Percentiles rank a stretch among this genome's conserved stretches.
Conservation (phyloP, 1,140 invertebrate genomes). For the Cecropterus lyciades region DNA sequence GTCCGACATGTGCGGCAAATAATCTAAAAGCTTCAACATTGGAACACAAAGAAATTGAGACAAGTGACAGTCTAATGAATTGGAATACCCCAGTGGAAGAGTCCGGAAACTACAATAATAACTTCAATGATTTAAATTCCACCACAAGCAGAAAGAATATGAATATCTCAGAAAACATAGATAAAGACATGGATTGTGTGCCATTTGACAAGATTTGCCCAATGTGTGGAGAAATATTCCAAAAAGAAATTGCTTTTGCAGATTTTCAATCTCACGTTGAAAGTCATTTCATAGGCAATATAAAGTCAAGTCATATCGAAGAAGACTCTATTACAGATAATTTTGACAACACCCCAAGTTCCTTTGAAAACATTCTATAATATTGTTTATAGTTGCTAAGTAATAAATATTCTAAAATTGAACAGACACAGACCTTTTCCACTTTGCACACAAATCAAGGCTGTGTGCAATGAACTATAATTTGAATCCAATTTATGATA, state of each 20-base stretch:
- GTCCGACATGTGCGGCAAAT: constrained; percentile 63
- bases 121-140: constrained; percentile 43
- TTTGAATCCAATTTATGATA: no score
- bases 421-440: no score
- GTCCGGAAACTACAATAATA: constrained; percentile 28
- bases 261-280: constrained; percentile 84
- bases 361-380: constrained; percentile 65
- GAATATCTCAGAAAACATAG: constrained; percentile 39
- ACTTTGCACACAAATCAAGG: no score
- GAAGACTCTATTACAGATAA: constrained; percentile 74
- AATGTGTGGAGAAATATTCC: constrained; percentile 82
- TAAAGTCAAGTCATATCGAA: no score
- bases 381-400: background rate
- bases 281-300: constrained; percentile 83
- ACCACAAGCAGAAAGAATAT: constrained; percentile 48
- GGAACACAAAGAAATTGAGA: constrained; percentile 77
- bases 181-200: constrained; percentile 44
- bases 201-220: constrained; percentile 82
- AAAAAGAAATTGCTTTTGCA: constrained; percentile 71
- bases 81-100: constrained; percentile 47
- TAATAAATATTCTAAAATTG: no score
- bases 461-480: no score
- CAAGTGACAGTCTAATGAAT: constrained; percentile 67
- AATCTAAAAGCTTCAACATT: constrained; percentile 56
- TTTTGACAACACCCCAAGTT: constrained; percentile 69